Evolutionary conservation across 2,888 invertebrate genomes (phyloP).

Genomic region (Tinea pellionella): DNA sequence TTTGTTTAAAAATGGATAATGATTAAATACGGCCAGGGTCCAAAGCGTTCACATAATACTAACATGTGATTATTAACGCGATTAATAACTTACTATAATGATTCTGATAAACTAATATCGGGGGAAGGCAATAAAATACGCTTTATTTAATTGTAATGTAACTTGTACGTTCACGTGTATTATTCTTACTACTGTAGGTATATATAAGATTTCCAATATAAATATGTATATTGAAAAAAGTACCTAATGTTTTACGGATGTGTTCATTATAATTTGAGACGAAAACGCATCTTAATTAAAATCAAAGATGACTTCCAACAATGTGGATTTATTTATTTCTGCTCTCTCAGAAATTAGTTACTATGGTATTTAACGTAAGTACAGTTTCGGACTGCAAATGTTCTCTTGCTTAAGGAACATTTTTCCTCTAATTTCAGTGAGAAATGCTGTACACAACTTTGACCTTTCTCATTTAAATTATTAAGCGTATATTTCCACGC

Average conservation of each 20-base stretch:
- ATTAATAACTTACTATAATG: background rate
- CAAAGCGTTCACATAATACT: too few relatives aligned
- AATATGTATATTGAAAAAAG: background rate
- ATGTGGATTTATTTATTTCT: slow-evolving; percentile 14
- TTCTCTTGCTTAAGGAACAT: too few relatives aligned
- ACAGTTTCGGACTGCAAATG: background rate
- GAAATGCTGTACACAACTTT: too few relatives aligned
- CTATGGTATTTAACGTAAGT: background rate
- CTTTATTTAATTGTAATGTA: slow-evolving; percentile 66
- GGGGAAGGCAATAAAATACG: slow-evolving; percentile 80
- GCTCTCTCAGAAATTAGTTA: slow-evolving; percentile 17
- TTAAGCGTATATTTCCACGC: too few relatives aligned
- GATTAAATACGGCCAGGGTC: too few relatives aligned
- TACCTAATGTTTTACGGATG: slow-evolving; percentile 1
- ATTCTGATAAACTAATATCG: slow-evolving; percentile 33
- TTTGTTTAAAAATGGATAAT: too few relatives aligned
- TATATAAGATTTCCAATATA: slow-evolving; percentile 6
- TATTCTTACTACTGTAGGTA: slow-evolving; percentile 13
- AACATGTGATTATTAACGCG: too few relatives aligned
- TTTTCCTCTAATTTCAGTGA: too few relatives aligned
- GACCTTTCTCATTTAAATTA: too few relatives aligned
- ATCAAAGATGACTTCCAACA: background rate
- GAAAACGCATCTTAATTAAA: background rate
- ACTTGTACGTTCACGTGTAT: slow-evolving; percentile 29
- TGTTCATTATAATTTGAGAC: slow-evolving; percentile 5